phyloP scores from a whole-genome alignment of 2,888 invertebrate species.

The Xanthorhoe designata region DNA sequence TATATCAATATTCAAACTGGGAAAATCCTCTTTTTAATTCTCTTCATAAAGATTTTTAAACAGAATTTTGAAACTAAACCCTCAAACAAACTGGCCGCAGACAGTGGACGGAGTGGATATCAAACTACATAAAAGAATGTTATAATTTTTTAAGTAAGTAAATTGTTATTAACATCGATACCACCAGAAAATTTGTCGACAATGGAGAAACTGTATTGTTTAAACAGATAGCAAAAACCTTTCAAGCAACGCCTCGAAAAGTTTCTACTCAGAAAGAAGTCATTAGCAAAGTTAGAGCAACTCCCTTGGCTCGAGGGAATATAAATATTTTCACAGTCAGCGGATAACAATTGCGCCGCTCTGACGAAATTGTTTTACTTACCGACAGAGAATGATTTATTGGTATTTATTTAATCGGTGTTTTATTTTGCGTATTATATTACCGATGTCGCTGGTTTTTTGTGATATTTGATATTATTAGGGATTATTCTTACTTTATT shows the following conservation, averaged over 20 bases:
- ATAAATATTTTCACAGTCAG: conserved; percentile 76
- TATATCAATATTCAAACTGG: no score
- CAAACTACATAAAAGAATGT: no score
- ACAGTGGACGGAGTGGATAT: no score
- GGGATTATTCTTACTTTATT: no score
- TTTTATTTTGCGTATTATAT: background rate
- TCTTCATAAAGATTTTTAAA: no score
- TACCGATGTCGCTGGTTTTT: background rate
- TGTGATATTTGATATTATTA: background rate
- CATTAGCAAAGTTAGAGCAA: conserved; percentile 77
- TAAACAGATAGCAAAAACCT: conserved; percentile 73
- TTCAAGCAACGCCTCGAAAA: conserved; percentile 66
- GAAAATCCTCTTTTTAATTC: no score
- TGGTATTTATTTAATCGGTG: conserved; percentile 19
- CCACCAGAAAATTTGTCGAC: conserved; percentile 57
- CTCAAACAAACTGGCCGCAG: no score
- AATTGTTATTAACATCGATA: no score
- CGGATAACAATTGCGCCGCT: conserved; percentile 69
- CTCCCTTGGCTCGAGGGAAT: conserved; percentile 67
- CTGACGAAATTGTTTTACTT: conserved; percentile 62
- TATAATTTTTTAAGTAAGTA: no score
- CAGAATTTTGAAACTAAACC: no score
- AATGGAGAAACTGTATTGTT: conserved; percentile 68
- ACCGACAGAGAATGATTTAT: conserved; percentile 54
- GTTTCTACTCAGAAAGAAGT: conserved; percentile 78